phyloP scores from a whole-genome alignment of 2,888 invertebrate species.

The Zele albiditarsus region DNA sequence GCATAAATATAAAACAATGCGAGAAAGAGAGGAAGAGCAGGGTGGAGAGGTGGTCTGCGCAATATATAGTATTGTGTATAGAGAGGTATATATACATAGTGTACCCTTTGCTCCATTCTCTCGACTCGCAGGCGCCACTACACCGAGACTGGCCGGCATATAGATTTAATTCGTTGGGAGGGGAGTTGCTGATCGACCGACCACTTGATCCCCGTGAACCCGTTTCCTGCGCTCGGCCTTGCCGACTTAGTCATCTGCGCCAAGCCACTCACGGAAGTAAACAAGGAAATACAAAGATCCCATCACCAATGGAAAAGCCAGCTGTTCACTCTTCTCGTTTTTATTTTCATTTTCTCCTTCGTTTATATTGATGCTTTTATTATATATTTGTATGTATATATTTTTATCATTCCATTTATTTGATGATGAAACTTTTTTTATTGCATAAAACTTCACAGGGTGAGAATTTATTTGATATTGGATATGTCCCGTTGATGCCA shows the following conservation, averaged over 20 bases:
- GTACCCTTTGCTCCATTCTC: not conserved
- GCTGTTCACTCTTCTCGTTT: slow-evolving; percentile 7
- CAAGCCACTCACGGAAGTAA: slow-evolving; percentile 41
- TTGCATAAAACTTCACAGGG: too few species aligned
- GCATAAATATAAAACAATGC: slow-evolving; percentile 1
- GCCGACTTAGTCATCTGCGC: slow-evolving; percentile 33
- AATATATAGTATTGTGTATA: not conserved
- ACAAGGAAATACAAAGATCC: slow-evolving; percentile 36
- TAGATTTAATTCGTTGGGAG: slow-evolving; percentile 35
- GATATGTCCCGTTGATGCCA: too few species aligned
- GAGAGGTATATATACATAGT: slow-evolving; percentile 12
- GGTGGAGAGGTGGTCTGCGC: not conserved
- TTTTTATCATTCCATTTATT: slow-evolving; percentile 5
- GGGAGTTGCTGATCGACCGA: slow-evolving; percentile 42
- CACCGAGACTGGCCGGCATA: slow-evolving; percentile 32
- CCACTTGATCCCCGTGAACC: slow-evolving; percentile 42
- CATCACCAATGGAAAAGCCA: slow-evolving; percentile 29
- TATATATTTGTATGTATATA: not conserved
- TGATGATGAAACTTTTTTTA: not conserved
- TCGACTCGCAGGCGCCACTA: slow-evolving; percentile 25
- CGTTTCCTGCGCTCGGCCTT: slow-evolving; percentile 36
- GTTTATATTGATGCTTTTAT: not conserved
- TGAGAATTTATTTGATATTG: too few species aligned
- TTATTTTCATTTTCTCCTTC: not conserved
- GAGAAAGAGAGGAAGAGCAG: not conserved